Percentiles rank a stretch among this genome's conserved stretches.
These are phyloP conservation scores for Tetragnatha versicolor DNA, from an alignment of 1,140 invertebrate species.

Conservation along the genomic window DNA sequence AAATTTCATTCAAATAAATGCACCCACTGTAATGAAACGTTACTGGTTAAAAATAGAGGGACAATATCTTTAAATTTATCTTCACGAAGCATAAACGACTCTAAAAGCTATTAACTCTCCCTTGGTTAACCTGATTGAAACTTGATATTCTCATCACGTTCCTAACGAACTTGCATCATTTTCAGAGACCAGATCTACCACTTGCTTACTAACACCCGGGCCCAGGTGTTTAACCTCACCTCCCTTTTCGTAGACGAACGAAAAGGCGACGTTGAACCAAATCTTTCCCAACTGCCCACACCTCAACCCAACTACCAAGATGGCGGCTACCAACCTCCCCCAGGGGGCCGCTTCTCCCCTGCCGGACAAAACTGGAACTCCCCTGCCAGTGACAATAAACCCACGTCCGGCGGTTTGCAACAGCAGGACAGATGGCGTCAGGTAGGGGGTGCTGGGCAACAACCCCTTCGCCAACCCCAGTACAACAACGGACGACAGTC, in stretches of 20 bases:
- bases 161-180: background rate
- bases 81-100: too few relatives aligned
- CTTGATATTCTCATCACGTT: background rate
- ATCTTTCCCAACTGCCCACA: slow-evolving; percentile 36
- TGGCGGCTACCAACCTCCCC: background rate
- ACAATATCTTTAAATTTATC: too few relatives aligned
- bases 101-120: too few relatives aligned
- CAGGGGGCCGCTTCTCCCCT: slow-evolving; percentile 20
- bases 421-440: slow-evolving; percentile 31
- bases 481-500: slow-evolving; percentile 18
- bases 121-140: too few relatives aligned
- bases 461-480: background rate
- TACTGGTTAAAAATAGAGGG: too few relatives aligned
- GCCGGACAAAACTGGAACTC: slow-evolving; percentile 21
- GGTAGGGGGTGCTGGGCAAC: background rate
- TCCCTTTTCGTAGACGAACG: slow-evolving; percentile 56
- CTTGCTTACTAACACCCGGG: slow-evolving; percentile 32
- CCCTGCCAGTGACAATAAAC: slow-evolving; percentile 23
- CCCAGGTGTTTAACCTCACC: slow-evolving; percentile 54
- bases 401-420: background rate
- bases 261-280: slow-evolving; percentile 53
- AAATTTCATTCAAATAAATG: too few relatives aligned
- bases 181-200: slow-evolving; percentile 53
- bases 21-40: too few relatives aligned
- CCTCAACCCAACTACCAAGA: slow-evolving; percentile 31